Conservation (phyloP, 2,797 vertebrate genomes). For the Semotilus atromaculatus region DNA sequence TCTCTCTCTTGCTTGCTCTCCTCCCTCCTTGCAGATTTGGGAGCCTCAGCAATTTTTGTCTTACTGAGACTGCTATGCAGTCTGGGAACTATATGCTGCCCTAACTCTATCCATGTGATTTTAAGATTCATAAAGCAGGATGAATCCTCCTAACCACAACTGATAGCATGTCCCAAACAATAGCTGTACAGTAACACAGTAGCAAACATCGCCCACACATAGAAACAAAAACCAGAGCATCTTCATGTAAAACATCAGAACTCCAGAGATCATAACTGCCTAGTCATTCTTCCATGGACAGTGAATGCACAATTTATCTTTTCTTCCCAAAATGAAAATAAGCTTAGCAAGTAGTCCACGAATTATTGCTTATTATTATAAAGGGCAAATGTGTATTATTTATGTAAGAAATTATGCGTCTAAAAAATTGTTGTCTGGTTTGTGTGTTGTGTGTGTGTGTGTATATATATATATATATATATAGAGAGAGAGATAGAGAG, state of each 20-base stretch:
- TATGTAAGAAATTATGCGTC: neutral
- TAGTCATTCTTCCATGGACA: conserved; percentile 1
- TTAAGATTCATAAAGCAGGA: conserved; percentile 16
- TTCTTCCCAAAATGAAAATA: neutral
- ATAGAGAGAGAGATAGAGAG: neutral
- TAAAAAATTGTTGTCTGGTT: neutral
- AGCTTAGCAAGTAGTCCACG: neutral
- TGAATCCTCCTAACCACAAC: neutral
- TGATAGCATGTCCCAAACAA: neutral
- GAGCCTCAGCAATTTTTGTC: conserved; percentile 67
- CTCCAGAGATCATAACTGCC: conserved; percentile 6
- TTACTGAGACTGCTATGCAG: conserved; percentile 59
- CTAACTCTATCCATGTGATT: neutral
- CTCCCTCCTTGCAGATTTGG: conserved; percentile 64
- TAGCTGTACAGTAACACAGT: neutral
- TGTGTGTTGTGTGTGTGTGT: neutral
- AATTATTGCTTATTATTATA: neutral
- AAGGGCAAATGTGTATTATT: neutral
- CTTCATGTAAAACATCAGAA: neutral
- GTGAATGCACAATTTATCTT: neutral
- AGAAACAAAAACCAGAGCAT: neutral
- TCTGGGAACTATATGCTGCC: conserved; percentile 42
- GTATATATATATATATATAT: neutral
- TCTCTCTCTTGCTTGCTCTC: conserved; percentile 29
- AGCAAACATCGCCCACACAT: neutral